Evolutionary conservation across 2,113 vertebrate species (phyloP).

Genomic region (Neotoma lepida): DNA sequence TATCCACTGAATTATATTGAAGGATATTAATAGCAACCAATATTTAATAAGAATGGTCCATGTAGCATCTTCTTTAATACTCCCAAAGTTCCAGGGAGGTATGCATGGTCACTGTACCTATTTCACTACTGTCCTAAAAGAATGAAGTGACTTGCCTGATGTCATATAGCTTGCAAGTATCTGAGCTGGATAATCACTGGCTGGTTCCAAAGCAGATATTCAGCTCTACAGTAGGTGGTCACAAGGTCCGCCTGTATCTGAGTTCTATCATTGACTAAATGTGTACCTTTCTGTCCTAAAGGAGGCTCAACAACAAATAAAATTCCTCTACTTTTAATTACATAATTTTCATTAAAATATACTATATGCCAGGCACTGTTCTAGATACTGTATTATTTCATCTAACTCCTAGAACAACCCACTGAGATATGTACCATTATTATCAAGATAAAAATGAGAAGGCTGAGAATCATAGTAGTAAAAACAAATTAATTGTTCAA

Average conservation of each 20-base stretch:
- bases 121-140: conserved; percentile 43
- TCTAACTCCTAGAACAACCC: neutral
- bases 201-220: conserved; percentile 44
- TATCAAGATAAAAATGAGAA: conserved; percentile 38
- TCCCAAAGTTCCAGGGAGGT: neutral
- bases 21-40: conserved; percentile 31
- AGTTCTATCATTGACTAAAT: conserved; percentile 46
- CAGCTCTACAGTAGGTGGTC: neutral
- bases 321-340: neutral
- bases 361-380: neutral
- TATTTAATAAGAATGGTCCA: conserved; percentile 19
- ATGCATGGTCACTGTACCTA: neutral
- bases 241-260: neutral
- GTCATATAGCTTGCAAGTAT: neutral
- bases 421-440: neutral
- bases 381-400: conserved; percentile 25
- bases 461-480: neutral
- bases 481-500: conserved; percentile 12
- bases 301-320: neutral
- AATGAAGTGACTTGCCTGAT: neutral
- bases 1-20: conserved; percentile 6
- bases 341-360: conserved; percentile 23
- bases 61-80: conserved; percentile 13
- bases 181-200: neutral
- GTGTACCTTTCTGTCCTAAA: neutral